These are phyloP conservation scores for Actenoides hombroni DNA, from an alignment of 2,113 vertebrate genomes.

Conservation along the genomic window DNA sequence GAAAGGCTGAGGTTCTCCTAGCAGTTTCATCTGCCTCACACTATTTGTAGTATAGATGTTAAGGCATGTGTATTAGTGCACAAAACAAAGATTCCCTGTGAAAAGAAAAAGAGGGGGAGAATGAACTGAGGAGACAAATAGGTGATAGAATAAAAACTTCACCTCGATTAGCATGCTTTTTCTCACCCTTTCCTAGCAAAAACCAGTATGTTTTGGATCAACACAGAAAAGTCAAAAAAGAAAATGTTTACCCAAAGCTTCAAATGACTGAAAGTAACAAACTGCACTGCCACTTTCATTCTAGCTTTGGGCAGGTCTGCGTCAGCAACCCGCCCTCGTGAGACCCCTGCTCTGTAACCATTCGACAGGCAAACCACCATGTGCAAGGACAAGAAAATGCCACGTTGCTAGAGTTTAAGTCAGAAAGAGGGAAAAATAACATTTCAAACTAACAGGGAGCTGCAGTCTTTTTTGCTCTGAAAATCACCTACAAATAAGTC, in stretches of 20 bases:
- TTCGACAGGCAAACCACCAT: not conserved
- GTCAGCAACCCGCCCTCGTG: not conserved
- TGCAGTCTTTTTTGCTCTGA: not conserved
- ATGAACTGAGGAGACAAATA: not conserved
- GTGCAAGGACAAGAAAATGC: not conserved
- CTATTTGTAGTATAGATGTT: not conserved
- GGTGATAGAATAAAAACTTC: not conserved
- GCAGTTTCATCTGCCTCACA: not conserved
- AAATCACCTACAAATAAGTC: not conserved
- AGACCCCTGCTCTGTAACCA: not conserved
- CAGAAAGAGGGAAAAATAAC: not conserved
- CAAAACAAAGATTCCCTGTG: not conserved
- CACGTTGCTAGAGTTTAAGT: not conserved
- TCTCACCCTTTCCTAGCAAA: not conserved
- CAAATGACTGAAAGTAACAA: not conserved
- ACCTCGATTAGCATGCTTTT: not conserved
- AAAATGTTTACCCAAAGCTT: not conserved
- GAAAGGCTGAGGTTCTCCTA: not conserved
- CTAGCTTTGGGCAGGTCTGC: not conserved
- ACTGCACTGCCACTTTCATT: not conserved
- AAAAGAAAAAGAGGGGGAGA: not conserved
- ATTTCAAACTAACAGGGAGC: not conserved
- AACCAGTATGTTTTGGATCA: not conserved
- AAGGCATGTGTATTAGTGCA: not conserved
- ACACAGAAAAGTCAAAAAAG: not conserved